These are phyloP conservation scores for Metallyticus violacea DNA, from an alignment of 2,888 invertebrate genomes.

Conservation along the genomic window DNA sequence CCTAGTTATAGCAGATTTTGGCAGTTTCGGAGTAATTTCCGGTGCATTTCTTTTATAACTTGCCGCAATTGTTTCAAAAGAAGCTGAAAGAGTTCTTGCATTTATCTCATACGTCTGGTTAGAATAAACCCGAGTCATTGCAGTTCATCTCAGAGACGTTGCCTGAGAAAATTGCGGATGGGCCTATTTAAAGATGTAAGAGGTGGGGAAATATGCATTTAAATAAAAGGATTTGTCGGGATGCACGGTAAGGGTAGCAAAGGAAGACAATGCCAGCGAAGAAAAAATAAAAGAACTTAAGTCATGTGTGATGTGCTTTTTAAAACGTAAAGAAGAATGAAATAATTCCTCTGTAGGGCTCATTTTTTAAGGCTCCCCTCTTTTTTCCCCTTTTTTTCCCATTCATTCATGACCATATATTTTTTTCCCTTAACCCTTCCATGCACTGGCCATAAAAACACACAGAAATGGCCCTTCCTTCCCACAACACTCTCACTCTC, in stretches of 20 bases:
- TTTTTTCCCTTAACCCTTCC: conserved; percentile 10
- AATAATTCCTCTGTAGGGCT: neutral
- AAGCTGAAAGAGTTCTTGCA: too few species aligned
- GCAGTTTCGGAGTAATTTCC: too few species aligned
- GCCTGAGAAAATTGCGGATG: conserved; percentile 10
- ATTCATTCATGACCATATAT: neutral
- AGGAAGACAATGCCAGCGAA: neutral
- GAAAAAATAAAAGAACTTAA: conserved; percentile 1
- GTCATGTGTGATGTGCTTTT: conserved; percentile 21
- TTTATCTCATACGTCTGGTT: too few species aligned
- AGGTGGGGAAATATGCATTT: neutral
- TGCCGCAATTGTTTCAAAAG: too few species aligned
- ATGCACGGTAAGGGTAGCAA: neutral
- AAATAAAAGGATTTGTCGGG: conserved; percentile 1
- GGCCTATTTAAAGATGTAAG: conserved; percentile 29
- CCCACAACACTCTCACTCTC: too few species aligned
- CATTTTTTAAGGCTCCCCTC: neutral
- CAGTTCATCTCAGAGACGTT: neutral
- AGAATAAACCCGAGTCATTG: conserved; percentile 9
- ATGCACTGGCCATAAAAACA: conserved; percentile 6
- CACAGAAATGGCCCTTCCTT: neutral
- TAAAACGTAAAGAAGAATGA: conserved; percentile 11
- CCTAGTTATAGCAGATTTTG: too few species aligned
- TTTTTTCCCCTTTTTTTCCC: neutral
- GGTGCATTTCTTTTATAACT: too few species aligned